Conservation (phyloP, 2,888 invertebrate genomes). For the Morpho deidamia region DNA sequence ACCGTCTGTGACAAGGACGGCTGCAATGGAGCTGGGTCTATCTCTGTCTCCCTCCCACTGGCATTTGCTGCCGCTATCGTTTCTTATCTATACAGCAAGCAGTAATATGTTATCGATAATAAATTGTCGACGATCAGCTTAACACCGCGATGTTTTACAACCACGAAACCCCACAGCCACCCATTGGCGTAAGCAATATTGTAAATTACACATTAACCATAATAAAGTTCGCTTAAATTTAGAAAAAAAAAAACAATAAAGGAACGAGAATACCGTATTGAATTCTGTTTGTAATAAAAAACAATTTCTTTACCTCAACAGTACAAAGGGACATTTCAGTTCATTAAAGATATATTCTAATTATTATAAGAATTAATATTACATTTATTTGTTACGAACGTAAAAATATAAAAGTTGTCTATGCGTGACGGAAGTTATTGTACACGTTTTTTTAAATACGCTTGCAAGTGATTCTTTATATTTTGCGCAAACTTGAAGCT, state of each 20-base stretch:
- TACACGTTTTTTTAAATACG: too few species aligned
- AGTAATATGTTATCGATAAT: conserved; percentile 39
- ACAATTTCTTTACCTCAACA: too few species aligned
- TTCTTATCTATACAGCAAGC: conserved; percentile 54
- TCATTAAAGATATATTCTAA: too few species aligned
- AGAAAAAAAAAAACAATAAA: neutral
- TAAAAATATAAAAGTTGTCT: too few species aligned
- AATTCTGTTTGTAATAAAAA: too few species aligned
- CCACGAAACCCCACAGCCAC: neutral
- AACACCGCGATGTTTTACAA: conserved; percentile 11
- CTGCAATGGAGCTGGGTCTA: conserved; percentile 70
- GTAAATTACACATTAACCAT: neutral
- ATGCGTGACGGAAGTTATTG: too few species aligned
- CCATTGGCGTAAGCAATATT: neutral
- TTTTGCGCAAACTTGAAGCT: too few species aligned
- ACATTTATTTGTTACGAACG: too few species aligned
- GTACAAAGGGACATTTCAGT: too few species aligned
- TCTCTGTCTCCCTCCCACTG: conserved; percentile 52
- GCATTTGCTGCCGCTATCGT: conserved; percentile 47
- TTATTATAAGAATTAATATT: too few species aligned
- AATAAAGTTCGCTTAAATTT: neutral
- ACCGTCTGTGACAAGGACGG: conserved; percentile 70
- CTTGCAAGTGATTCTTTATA: too few species aligned
- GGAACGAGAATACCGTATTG: neutral
- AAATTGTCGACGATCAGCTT: conserved; percentile 14